Percentiles rank a stretch among this genome's conserved stretches.
Evolutionary conservation across 37 sponge, comb jelly and placozoan species (phyloP).

Genomic region (Aphrocallistes beatrix): DNA sequence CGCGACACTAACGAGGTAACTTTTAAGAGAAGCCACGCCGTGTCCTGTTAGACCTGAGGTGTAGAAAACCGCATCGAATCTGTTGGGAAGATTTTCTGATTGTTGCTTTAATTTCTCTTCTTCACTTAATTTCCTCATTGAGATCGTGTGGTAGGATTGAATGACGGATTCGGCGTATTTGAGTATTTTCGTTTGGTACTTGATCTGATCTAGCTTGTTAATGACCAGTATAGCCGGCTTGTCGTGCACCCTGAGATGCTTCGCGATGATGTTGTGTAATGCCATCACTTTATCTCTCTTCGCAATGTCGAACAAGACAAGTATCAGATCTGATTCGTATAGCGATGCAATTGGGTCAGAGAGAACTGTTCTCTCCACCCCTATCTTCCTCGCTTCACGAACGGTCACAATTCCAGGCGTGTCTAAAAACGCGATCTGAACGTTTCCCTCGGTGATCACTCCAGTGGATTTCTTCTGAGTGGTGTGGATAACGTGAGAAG

Average conservation of each 20-base stretch:
- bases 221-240: background rate
- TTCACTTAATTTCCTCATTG: background rate
- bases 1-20: background rate
- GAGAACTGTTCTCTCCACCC: background rate
- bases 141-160: background rate
- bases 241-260: background rate
- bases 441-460: background rate
- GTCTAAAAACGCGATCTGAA: background rate
- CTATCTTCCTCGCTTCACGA: background rate
- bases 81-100: background rate
- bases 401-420: background rate
- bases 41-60: background rate
- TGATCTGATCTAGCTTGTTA: background rate
- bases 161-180: background rate
- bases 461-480: background rate
- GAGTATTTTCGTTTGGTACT: background rate
- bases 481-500: conserved; percentile 1
- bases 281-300: background rate
- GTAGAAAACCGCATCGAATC: background rate
- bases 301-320: background rate
- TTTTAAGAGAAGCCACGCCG: background rate
- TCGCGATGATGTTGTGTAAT: background rate
- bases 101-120: background rate
- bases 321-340: background rate
- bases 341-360: background rate